phyloP scores from a whole-genome alignment of 2,888 invertebrate genomes.

The Mycalesis mineus region DNA sequence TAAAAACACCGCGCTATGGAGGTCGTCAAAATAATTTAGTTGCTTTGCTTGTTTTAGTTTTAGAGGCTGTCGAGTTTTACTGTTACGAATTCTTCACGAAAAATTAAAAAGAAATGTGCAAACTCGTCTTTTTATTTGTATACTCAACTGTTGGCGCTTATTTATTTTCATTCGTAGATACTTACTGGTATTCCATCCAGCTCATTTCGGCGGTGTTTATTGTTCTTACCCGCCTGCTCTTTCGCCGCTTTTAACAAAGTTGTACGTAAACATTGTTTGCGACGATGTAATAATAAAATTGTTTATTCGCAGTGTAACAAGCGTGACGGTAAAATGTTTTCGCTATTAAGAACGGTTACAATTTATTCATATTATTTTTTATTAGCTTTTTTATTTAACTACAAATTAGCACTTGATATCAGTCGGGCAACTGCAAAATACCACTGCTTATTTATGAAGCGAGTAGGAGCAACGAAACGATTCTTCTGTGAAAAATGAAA shows the following conservation, averaged over 20 bases:
- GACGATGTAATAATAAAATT: constrained; percentile 3
- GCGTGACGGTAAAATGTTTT: constrained; percentile 8
- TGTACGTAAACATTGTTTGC: constrained; percentile 5
- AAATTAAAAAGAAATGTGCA: background rate
- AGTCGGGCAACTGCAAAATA: too few relatives aligned
- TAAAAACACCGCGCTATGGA: too few relatives aligned
- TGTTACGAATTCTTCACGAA: too few relatives aligned
- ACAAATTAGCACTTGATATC: too few relatives aligned
- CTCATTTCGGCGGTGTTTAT: constrained; percentile 11
- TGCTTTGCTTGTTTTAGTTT: too few relatives aligned
- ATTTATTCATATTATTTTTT: background rate
- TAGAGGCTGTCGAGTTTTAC: too few relatives aligned
- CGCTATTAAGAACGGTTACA: background rate
- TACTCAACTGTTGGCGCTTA: background rate
- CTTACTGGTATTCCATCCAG: background rate
- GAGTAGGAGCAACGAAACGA: too few relatives aligned
- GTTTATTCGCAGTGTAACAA: constrained; percentile 3
- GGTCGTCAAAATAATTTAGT: too few relatives aligned
- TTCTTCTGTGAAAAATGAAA: too few relatives aligned
- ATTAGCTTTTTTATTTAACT: background rate
- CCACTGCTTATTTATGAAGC: too few relatives aligned
- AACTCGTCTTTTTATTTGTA: background rate
- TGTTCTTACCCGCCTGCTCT: constrained; percentile 6
- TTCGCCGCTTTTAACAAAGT: constrained; percentile 14
- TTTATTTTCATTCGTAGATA: background rate